phyloP scores from a whole-genome alignment of 2,797 vertebrate genomes.

The Typhlichthys eigenmanni region DNA sequence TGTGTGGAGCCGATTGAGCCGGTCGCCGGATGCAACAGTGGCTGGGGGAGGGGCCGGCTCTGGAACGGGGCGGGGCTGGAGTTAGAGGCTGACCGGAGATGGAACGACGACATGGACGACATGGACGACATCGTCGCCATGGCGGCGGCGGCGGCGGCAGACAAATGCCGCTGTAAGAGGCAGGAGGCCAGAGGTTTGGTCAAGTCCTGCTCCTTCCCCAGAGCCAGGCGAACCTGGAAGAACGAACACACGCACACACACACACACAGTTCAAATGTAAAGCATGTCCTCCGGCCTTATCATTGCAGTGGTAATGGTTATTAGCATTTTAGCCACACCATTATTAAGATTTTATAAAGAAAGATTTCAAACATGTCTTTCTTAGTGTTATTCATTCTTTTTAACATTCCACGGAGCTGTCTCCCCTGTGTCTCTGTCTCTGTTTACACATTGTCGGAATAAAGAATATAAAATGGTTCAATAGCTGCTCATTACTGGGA shows the following conservation, averaged over 20 bases:
- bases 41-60: constrained; percentile 82
- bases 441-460: too few species aligned
- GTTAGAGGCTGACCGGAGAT: constrained; percentile 79
- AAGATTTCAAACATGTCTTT: neutral
- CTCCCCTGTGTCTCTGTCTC: neutral
- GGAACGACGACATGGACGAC: constrained; percentile 82
- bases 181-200: constrained; percentile 85
- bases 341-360: neutral
- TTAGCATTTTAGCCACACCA: neutral
- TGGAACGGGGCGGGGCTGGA: constrained; percentile 84
- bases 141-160: constrained; percentile 75
- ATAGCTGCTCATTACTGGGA: neutral
- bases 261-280: neutral
- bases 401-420: neutral
- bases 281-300: neutral
- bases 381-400: neutral
- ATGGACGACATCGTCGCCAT: constrained; percentile 66
- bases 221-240: constrained; percentile 83
- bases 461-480: too few species aligned
- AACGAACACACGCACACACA: neutral
- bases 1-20: constrained; percentile 88
- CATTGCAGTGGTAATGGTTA: neutral
- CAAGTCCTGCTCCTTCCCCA: constrained; percentile 84
- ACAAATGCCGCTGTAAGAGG: constrained; percentile 82
- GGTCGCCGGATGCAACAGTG: constrained; percentile 84